Conservation (phyloP, 2,888 invertebrate species). For the Actias luna region DNA sequence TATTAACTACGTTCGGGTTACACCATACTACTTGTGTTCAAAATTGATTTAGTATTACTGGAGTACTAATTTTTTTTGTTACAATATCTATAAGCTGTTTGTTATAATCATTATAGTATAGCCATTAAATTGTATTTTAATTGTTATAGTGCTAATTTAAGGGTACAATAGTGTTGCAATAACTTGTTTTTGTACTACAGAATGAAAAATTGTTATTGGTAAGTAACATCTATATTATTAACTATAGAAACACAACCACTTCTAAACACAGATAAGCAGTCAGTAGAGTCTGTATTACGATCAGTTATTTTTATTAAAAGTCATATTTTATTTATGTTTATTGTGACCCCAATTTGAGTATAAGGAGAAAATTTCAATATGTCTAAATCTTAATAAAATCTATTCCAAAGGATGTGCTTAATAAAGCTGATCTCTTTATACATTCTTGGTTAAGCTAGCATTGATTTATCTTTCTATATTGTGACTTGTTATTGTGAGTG, state of each 20-base stretch:
- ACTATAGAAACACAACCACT: conserved; percentile 26
- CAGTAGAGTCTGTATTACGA: conserved; percentile 3
- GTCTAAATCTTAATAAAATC: neutral
- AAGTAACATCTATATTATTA: conserved; percentile 28
- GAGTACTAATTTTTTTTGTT: conserved; percentile 16
- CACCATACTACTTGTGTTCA: conserved; percentile 25
- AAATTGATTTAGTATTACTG: conserved; percentile 33
- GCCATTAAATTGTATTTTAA: conserved; percentile 39
- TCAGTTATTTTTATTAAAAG: conserved; percentile 1
- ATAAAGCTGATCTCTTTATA: neutral
- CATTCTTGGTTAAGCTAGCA: no score
- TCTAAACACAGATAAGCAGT: conserved; percentile 22
- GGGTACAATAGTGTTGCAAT: conserved; percentile 14
- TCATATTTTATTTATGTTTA: neutral
- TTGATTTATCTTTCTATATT: no score
- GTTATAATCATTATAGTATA: conserved; percentile 16
- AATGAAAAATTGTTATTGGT: conserved; percentile 29
- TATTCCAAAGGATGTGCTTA: neutral
- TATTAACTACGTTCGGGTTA: conserved; percentile 52
- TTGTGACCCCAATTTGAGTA: neutral
- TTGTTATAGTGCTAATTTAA: conserved; percentile 45
- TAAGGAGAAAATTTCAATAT: neutral
- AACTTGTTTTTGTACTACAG: conserved; percentile 36
- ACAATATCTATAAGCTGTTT: conserved; percentile 11
- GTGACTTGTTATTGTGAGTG: no score